Evolutionary conservation across 92 coral and sea anemone species (phyloP).

Genomic region (Umimayanthus chanpuru): DNA sequence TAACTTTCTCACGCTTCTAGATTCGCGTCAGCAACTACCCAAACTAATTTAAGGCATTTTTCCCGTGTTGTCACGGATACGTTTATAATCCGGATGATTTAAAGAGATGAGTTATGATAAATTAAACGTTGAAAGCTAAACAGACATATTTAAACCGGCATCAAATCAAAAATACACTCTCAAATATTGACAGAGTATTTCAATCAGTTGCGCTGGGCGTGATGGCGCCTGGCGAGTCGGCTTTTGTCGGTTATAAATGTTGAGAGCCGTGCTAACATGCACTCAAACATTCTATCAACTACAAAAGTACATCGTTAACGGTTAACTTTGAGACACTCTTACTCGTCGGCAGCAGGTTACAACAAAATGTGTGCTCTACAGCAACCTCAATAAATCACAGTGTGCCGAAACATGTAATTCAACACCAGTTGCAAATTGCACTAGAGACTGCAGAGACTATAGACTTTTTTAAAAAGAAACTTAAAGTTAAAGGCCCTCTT

Average conservation of each 20-base stretch:
- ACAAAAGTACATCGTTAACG: neutral
- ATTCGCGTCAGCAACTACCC: neutral
- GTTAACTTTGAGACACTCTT: neutral
- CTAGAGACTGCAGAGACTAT: too few species aligned
- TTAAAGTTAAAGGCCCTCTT: too few species aligned
- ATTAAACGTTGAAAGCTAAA: conserved; percentile 22
- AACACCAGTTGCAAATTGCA: too few species aligned
- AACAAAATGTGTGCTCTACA: neutral
- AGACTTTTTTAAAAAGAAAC: too few species aligned
- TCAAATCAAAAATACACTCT: neutral
- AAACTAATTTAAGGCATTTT: neutral
- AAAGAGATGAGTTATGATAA: conserved; percentile 24
- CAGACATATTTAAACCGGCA: neutral
- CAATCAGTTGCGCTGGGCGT: conserved; percentile 12
- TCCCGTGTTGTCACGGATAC: conserved; percentile 7
- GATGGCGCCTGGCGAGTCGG: neutral
- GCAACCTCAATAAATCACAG: too few species aligned
- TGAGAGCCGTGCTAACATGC: conserved; percentile 7
- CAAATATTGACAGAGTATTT: neutral
- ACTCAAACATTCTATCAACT: neutral
- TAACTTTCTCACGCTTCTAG: conserved; percentile 21
- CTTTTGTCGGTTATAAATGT: neutral
- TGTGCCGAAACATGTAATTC: too few species aligned
- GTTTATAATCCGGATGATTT: conserved; percentile 7
- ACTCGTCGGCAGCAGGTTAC: neutral